phyloP scores from a whole-genome alignment of 2,797 vertebrate genomes.

The Macropus fuliginosus region DNA sequence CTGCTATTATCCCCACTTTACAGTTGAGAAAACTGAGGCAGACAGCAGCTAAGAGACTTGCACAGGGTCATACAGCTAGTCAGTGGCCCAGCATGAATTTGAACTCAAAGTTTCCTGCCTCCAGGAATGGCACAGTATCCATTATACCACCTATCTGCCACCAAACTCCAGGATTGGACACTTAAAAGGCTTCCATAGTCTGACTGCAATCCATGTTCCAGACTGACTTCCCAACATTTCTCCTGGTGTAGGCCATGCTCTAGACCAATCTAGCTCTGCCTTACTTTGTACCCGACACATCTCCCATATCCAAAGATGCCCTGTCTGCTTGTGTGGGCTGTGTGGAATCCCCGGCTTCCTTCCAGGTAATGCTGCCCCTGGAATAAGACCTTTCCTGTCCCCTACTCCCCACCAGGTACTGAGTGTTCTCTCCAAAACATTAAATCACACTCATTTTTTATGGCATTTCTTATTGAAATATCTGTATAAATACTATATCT shows the following conservation, averaged over 20 bases:
- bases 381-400: not conserved
- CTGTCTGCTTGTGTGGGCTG: not conserved
- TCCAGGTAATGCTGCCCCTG: not conserved
- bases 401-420: not conserved
- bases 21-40: not conserved
- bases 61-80: not conserved
- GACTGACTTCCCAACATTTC: not conserved
- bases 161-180: not conserved
- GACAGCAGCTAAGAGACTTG: not conserved
- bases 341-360: not conserved
- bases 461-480: not conserved
- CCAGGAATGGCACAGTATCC: not conserved
- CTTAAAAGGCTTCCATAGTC: not conserved
- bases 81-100: not conserved
- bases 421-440: not conserved
- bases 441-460: not conserved
- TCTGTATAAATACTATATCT: not conserved
- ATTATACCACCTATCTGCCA: not conserved
- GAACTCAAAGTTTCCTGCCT: not conserved
- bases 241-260: not conserved
- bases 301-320: not conserved
- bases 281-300: not conserved
- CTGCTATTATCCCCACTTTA: not conserved
- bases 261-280: not conserved
- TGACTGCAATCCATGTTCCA: not conserved